Percentiles rank a stretch among this genome's conserved stretches.
These are phyloP conservation scores for Eupithecia dodoneata DNA, from an alignment of 2,888 invertebrate species.

Conservation along the genomic window DNA sequence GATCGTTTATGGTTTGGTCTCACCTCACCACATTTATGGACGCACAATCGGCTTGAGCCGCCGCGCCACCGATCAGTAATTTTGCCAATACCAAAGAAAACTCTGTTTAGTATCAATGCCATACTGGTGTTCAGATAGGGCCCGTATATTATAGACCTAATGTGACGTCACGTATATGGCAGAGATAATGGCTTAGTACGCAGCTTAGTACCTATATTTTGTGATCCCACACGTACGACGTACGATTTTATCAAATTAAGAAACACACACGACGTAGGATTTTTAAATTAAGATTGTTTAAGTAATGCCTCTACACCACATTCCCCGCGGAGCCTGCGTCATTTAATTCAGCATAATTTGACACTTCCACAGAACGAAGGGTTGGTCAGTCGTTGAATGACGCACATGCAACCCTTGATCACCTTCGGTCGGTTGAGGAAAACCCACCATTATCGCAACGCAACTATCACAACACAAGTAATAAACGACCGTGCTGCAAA, in stretches of 20 bases:
- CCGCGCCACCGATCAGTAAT: not conserved
- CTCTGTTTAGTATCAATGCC: not conserved
- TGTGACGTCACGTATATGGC: not conserved
- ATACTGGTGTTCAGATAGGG: not conserved
- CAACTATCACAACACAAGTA: slow-evolving; percentile 20
- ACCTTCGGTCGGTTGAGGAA: slow-evolving; percentile 67
- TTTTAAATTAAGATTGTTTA: not conserved
- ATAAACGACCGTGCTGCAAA: slow-evolving; percentile 47
- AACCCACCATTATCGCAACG: slow-evolving; percentile 52
- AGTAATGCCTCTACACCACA: not conserved
- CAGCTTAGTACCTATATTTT: not conserved
- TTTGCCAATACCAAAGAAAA: not conserved
- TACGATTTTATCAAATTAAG: not conserved
- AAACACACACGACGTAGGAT: not conserved
- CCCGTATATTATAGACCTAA: not conserved
- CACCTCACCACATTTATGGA: not conserved
- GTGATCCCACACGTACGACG: not conserved
- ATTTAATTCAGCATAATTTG: slow-evolving; percentile 40
- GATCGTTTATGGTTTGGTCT: not conserved
- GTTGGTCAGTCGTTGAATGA: slow-evolving; percentile 59
- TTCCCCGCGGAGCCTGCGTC: slow-evolving; percentile 6
- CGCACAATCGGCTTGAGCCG: not conserved
- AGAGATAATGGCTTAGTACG: not conserved
- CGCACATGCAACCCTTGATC: slow-evolving; percentile 65
- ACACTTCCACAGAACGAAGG: slow-evolving; percentile 56